Percentiles rank a stretch among this genome's conserved stretches.
Conservation (phyloP, 1,140 invertebrate genomes). For the Potamilus streckersoni region DNA sequence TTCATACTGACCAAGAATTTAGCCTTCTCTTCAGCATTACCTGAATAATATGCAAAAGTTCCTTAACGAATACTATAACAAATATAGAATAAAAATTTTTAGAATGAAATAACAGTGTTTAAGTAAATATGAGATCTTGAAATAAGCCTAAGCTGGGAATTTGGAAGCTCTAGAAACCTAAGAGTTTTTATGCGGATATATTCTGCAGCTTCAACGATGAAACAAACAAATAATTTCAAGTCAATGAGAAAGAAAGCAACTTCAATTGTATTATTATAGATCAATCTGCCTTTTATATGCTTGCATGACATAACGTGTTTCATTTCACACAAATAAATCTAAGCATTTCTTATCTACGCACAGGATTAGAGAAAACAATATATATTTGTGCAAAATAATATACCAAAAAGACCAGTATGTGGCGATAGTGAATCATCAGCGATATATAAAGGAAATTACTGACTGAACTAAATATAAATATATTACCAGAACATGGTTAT, state of each 20-base stretch:
- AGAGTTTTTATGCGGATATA: background rate
- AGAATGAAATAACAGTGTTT: background rate
- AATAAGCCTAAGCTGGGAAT: background rate
- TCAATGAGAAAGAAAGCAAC: too few species aligned
- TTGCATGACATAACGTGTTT: too few species aligned
- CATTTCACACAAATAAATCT: background rate
- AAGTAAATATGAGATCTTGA: background rate
- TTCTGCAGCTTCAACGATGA: too few species aligned
- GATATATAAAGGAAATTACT: too few species aligned
- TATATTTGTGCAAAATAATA: background rate
- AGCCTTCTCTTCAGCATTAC: conserved; percentile 94
- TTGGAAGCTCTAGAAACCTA: background rate
- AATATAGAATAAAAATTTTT: background rate
- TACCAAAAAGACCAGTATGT: background rate
- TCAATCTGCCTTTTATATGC: too few species aligned
- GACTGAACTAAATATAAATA: too few species aligned
- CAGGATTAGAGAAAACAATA: background rate
- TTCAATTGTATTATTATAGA: too few species aligned
- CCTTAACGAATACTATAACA: background rate
- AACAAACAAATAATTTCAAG: too few species aligned
- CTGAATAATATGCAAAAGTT: conserved; percentile 70
- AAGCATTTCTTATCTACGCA: background rate
- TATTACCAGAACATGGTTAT: background rate
- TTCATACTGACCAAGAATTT: conserved; percentile 99
- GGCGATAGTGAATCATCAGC: background rate